phyloP scores from a whole-genome alignment of 2,113 vertebrate genomes.

The Anthoscopus minutus region DNA sequence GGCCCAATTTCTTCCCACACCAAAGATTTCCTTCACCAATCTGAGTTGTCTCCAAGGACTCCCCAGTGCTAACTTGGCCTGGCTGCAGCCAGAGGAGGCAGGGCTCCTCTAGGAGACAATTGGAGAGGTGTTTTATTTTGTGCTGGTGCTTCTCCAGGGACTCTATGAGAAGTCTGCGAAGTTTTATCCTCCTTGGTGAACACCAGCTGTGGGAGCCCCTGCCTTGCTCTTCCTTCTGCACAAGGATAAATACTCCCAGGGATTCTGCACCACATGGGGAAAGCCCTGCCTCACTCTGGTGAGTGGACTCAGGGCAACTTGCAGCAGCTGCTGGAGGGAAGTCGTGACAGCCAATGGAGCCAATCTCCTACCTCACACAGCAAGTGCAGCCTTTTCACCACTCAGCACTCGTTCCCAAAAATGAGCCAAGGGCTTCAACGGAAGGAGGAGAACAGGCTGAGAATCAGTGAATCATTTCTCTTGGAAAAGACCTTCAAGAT shows the following conservation, averaged over 20 bases:
- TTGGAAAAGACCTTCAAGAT: not conserved
- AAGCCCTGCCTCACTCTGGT: not conserved
- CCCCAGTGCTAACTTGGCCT: not conserved
- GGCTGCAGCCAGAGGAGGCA: not conserved
- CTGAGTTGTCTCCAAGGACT: not conserved
- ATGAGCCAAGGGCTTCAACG: not conserved
- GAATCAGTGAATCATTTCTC: not conserved
- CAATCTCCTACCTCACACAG: not conserved
- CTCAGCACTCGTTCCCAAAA: not conserved
- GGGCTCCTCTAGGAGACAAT: not conserved
- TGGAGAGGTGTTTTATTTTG: not conserved
- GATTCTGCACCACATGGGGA: not conserved
- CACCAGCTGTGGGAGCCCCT: not conserved
- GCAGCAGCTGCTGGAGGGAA: not conserved
- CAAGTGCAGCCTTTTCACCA: not conserved
- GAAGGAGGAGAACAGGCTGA: not conserved
- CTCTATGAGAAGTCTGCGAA: fast-evolving
- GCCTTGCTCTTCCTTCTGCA: not conserved
- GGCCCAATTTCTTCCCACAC: not conserved
- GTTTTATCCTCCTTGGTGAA: not conserved
- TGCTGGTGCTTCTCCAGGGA: not conserved
- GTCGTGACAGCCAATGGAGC: fast-evolving
- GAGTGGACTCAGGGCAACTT: not conserved
- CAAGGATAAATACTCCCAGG: not conserved
- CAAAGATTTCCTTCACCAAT: not conserved